These are phyloP conservation scores for Lasioglossum baleicum DNA, from an alignment of 1,140 invertebrate species.

Conservation along the genomic window DNA sequence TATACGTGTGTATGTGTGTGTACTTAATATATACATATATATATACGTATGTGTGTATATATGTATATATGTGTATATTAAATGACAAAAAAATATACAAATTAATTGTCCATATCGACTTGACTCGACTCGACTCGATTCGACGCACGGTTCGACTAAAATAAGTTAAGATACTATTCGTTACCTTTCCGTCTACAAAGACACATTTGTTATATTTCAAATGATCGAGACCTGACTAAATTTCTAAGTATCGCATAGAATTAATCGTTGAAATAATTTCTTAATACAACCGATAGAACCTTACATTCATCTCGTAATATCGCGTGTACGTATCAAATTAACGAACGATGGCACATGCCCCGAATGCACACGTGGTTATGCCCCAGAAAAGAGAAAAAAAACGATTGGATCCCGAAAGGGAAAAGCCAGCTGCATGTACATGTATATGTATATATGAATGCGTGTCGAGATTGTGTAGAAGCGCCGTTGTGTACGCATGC, in stretches of 20 bases:
- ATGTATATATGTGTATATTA: neutral
- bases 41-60: no score
- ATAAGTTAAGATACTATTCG: conserved; percentile 10
- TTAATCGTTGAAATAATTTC: conserved; percentile 8
- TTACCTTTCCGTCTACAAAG: neutral
- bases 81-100: conserved; percentile 19
- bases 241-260: neutral
- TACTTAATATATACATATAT: no score
- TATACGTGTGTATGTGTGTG: no score
- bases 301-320: neutral
- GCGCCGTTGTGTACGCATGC: conserved; percentile 19
- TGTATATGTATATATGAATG: neutral
- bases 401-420: conserved; percentile 27
- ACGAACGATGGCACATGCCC: conserved; percentile 43
- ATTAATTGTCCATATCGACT: conserved; percentile 9
- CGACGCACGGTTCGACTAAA: neutral
- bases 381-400: conserved; percentile 1
- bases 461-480: neutral
- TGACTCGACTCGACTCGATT: neutral
- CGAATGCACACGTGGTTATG: conserved; percentile 33
- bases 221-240: conserved; percentile 10
- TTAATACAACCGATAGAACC: neutral
- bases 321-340: conserved; percentile 5
- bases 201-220: conserved; percentile 2
- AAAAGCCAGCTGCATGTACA: neutral